phyloP scores from a whole-genome alignment of 2,797 vertebrate genomes.

The Phalloptychus januarius region DNA sequence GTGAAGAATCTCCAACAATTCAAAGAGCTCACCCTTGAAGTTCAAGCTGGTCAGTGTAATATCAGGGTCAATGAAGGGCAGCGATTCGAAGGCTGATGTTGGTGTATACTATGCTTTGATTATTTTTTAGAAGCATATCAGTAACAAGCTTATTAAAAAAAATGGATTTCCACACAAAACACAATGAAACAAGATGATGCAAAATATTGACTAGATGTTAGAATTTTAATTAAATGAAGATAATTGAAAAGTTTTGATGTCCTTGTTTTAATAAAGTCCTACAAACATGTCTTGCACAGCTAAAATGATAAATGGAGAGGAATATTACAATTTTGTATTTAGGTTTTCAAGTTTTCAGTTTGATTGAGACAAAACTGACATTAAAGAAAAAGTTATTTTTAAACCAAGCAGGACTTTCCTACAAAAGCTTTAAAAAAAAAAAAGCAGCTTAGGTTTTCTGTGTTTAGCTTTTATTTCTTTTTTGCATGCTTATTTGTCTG shows the following conservation, averaged over 20 bases:
- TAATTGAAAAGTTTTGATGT: neutral
- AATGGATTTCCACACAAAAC: neutral
- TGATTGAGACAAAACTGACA: neutral
- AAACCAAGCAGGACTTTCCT: neutral
- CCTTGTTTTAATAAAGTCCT: neutral
- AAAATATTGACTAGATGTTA: too few relatives aligned
- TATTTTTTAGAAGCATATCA: neutral
- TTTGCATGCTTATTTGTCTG: neutral
- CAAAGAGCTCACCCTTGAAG: neutral
- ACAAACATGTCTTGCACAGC: neutral
- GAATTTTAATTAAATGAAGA: too few relatives aligned
- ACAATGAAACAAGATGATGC: too few relatives aligned
- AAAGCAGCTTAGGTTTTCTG: neutral
- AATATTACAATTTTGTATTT: neutral
- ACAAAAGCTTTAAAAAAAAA: too few relatives aligned
- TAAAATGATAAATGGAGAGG: neutral
- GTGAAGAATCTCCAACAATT: conserved; percentile 7
- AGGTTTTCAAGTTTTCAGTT: neutral
- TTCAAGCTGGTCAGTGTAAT: neutral
- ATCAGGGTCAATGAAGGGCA: neutral
- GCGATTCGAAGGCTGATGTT: neutral
- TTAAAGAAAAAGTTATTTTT: neutral
- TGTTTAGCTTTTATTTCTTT: too few relatives aligned
- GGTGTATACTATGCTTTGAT: neutral
- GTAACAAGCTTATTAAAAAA: neutral